phyloP scores from a whole-genome alignment of 1,140 invertebrate genomes.

The Pseudomyrmex concolor region DNA sequence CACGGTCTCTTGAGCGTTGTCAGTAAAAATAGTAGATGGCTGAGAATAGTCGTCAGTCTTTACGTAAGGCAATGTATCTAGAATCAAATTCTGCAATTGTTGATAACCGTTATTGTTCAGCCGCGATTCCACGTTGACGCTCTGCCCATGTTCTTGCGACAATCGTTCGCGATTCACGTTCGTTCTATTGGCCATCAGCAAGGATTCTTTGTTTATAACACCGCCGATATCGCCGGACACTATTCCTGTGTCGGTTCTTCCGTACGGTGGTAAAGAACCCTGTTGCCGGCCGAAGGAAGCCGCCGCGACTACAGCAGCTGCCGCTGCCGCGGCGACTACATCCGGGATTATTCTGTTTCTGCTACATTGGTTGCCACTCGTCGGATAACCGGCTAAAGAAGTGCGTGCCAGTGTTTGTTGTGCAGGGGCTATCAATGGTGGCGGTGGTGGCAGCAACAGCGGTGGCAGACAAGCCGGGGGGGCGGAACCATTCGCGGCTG shows the following conservation, averaged over 20 bases:
- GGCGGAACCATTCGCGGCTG: background rate
- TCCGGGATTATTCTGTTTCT: conserved; percentile 64
- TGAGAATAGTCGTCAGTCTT: conserved; percentile 46
- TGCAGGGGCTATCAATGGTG: conserved; percentile 33
- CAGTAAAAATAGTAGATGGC: background rate
- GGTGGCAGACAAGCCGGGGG: conserved; percentile 19
- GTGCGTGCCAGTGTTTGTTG: conserved; percentile 46
- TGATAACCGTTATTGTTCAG: conserved; percentile 30
- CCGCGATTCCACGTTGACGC: conserved; percentile 26
- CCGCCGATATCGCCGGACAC: background rate
- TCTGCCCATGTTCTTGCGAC: conserved; percentile 18
- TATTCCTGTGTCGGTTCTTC: background rate
- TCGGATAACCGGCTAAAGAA: conserved; percentile 22
- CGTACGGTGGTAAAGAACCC: conserved; percentile 38
- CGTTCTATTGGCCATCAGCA: conserved; percentile 6
- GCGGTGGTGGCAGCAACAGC: conserved; percentile 30
- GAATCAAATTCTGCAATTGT: conserved; percentile 54
- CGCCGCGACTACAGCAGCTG: conserved; percentile 65
- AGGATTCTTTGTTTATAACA: conserved; percentile 16
- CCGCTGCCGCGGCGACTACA: conserved; percentile 65
- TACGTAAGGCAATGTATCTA: conserved; percentile 41
- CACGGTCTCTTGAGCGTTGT: conserved; percentile 12
- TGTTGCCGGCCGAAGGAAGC: conserved; percentile 64
- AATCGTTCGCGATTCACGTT: background rate
- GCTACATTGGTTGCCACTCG: conserved; percentile 31